These are phyloP conservation scores for Chinchilla lanigera DNA, from an alignment of 2,113 vertebrate species.

Conservation along the genomic window DNA sequence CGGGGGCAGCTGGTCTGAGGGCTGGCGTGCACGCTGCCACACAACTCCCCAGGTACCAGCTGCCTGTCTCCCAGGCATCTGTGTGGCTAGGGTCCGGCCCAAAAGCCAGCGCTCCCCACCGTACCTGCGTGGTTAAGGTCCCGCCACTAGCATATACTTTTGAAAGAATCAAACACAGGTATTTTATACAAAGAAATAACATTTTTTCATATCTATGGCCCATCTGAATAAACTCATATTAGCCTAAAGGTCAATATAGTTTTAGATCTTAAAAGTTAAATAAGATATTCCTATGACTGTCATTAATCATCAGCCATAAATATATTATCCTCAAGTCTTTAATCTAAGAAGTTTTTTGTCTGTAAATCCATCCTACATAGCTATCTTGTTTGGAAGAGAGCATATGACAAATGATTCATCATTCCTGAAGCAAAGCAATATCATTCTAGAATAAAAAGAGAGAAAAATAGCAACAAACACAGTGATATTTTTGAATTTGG, in stretches of 20 bases:
- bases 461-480: slow-evolving; percentile 50
- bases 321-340: slow-evolving; percentile 6
- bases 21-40: too few species aligned
- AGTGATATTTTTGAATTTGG: slow-evolving; percentile 37
- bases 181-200: background rate
- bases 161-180: slow-evolving; percentile 51
- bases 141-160: background rate
- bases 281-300: slow-evolving; percentile 11
- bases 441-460: slow-evolving; percentile 48
- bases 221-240: slow-evolving; percentile 22
- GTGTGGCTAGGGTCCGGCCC: too few species aligned
- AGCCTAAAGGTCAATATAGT: background rate
- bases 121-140: too few species aligned
- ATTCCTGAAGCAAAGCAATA: slow-evolving; percentile 53
- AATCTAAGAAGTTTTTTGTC: slow-evolving; percentile 51
- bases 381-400: slow-evolving; percentile 66
- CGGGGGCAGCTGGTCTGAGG: too few species aligned
- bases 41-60: too few species aligned
- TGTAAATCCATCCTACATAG: slow-evolving; percentile 36
- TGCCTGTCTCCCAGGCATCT: too few species aligned
- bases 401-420: slow-evolving; percentile 63
- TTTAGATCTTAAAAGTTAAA: slow-evolving; percentile 55
- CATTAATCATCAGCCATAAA: slow-evolving; percentile 50
- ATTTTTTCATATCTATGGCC: slow-evolving; percentile 44
- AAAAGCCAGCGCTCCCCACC: too few species aligned